These are phyloP conservation scores for Poeciliopsis gracilis DNA, from an alignment of 2,797 vertebrate species.

Conservation along the genomic window DNA sequence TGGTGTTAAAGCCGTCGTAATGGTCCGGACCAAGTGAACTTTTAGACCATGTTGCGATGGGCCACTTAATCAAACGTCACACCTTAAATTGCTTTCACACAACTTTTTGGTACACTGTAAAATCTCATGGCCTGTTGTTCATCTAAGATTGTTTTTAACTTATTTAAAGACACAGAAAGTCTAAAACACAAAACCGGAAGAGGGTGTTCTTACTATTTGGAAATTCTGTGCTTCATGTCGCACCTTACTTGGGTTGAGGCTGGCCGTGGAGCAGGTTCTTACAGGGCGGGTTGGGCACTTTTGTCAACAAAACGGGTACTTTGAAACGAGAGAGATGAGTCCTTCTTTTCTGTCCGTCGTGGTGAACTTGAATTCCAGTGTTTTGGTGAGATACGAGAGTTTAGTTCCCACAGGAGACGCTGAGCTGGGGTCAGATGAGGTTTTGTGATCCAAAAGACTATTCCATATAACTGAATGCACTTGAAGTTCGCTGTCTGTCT, in stretches of 20 bases:
- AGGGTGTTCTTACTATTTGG: slow-evolving; percentile 5
- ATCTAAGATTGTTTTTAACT: neutral
- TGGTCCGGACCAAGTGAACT: neutral
- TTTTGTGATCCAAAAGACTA: slow-evolving; percentile 59
- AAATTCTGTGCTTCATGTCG: slow-evolving; percentile 62
- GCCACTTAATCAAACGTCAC: neutral
- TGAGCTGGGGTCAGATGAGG: slow-evolving; percentile 34
- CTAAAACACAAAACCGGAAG: neutral
- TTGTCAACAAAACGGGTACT: slow-evolving; percentile 84
- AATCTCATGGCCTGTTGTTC: slow-evolving; percentile 2
- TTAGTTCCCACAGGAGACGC: slow-evolving; percentile 49
- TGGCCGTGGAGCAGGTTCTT: slow-evolving; percentile 84
- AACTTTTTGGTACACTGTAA: neutral
- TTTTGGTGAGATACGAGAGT: slow-evolving; percentile 66
- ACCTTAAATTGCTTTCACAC: neutral
- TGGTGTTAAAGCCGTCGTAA: neutral
- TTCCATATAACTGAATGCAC: slow-evolving; percentile 79
- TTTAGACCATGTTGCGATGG: neutral
- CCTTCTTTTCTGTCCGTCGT: slow-evolving; percentile 43
- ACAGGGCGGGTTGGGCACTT: slow-evolving; percentile 78
- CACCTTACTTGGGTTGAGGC: slow-evolving; percentile 78
- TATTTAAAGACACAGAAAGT: neutral
- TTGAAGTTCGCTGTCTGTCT: slow-evolving; percentile 76
- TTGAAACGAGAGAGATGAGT: slow-evolving; percentile 71
- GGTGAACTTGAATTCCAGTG: slow-evolving; percentile 59